Evolutionary conservation across 2,113 vertebrate species (phyloP).

Genomic region (Triplophysa siluroides): DNA sequence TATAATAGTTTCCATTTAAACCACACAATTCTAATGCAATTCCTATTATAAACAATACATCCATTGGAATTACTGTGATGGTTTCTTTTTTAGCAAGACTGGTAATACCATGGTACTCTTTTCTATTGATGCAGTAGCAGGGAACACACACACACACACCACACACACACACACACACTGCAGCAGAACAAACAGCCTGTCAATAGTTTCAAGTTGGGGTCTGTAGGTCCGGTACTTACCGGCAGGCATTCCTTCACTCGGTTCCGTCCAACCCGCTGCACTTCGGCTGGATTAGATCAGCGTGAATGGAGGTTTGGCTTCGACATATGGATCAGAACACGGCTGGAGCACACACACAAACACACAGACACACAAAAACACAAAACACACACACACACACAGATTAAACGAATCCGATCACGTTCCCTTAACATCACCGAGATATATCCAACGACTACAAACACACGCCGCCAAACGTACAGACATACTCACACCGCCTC

Average conservation of each 20-base stretch:
- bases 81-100: neutral
- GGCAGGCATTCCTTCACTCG: constrained; percentile 44
- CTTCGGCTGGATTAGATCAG: constrained; percentile 20
- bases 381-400: neutral
- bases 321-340: constrained; percentile 10
- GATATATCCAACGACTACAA: neutral
- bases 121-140: constrained; percentile 9
- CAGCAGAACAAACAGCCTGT: constrained; percentile 4
- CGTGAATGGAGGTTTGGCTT: neutral
- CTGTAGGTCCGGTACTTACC: constrained; percentile 35
- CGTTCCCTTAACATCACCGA: neutral
- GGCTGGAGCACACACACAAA: constrained; percentile 2
- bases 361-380: neutral
- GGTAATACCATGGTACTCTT: neutral
- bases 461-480: neutral
- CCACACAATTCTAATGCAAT: too few relatives aligned
- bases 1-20: too few relatives aligned
- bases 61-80: too few relatives aligned
- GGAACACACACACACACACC: neutral
- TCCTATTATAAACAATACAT: too few relatives aligned
- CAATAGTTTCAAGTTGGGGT: neutral
- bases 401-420: constrained; percentile 37
- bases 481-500: neutral
- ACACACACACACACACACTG: constrained; percentile 1
- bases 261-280: neutral